Conservation (phyloP, 2,888 invertebrate species). For the Drosophila tripunctata region DNA sequence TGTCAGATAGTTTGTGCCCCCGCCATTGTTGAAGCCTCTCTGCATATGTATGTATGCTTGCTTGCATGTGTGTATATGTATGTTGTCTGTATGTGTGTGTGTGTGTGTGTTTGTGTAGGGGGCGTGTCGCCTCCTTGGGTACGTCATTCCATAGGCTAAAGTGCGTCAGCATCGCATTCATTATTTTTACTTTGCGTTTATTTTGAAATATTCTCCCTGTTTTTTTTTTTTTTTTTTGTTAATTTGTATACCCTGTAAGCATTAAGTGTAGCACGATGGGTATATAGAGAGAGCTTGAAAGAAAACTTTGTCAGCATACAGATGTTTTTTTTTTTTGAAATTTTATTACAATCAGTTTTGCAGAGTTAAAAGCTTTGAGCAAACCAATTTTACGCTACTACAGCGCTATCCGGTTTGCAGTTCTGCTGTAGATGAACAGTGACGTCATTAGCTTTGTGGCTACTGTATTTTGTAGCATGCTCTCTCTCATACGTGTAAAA, state of each 20-base stretch:
- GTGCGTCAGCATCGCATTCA: constrained; percentile 65
- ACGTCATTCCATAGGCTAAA: constrained; percentile 51
- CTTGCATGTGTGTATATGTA: neutral
- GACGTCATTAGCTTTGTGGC: no score
- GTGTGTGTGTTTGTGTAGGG: constrained; percentile 2
- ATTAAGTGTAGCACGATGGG: neutral
- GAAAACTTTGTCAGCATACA: neutral
- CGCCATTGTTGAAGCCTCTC: constrained; percentile 34
- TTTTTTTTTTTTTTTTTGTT: constrained; percentile 2
- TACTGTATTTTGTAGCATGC: no score
- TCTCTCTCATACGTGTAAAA: no score
- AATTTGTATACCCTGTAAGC: constrained; percentile 1
- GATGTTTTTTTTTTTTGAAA: no score
- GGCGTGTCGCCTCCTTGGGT: constrained; percentile 33
- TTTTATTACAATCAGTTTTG: no score
- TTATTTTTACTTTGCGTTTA: constrained; percentile 60
- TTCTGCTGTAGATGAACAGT: no score
- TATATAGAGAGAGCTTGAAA: neutral
- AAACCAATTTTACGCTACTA: no score
- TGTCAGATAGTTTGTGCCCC: constrained; percentile 71
- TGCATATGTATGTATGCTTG: constrained; percentile 7
- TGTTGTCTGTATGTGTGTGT: constrained; percentile 1
- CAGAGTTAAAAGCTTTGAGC: no score
- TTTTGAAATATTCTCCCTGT: neutral
- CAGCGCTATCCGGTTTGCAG: no score